These are phyloP conservation scores for Acromyrmex heyeri DNA, from an alignment of 1,140 invertebrate species.

Conservation along the genomic window DNA sequence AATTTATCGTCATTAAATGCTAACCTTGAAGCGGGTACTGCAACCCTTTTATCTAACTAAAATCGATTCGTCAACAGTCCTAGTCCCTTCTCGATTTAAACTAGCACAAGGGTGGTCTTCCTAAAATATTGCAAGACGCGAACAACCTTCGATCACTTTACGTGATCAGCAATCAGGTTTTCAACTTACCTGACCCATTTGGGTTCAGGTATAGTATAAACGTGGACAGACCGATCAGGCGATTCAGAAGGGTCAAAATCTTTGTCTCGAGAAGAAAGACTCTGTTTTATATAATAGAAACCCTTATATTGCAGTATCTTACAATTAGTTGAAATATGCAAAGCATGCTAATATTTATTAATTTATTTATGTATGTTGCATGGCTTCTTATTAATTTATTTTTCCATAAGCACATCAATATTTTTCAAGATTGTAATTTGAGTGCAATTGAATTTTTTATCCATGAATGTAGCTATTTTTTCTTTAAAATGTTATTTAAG, in stretches of 20 bases:
- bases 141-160: constrained; percentile 26
- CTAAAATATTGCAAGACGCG: neutral
- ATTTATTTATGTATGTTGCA: neutral
- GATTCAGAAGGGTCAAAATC: neutral
- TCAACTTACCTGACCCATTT: neutral
- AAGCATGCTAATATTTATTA: neutral
- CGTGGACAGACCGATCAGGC: neutral
- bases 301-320: neutral
- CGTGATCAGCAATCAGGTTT: neutral
- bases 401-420: neutral
- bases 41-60: constrained; percentile 26
- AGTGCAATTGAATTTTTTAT: neutral
- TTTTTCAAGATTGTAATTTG: constrained; percentile 9
- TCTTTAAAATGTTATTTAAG: neutral
- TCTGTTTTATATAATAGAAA: neutral
- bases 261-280: neutral
- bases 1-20: constrained; percentile 38
- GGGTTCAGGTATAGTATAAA: constrained; percentile 3
- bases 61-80: neutral
- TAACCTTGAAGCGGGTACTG: constrained; percentile 33
- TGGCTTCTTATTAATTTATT: neutral
- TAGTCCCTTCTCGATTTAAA: neutral
- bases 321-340: neutral
- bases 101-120: neutral
- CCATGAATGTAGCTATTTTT: neutral